Evolutionary conservation across 2,888 invertebrate genomes (phyloP).

Genomic region (Drosophila ochracea): DNA sequence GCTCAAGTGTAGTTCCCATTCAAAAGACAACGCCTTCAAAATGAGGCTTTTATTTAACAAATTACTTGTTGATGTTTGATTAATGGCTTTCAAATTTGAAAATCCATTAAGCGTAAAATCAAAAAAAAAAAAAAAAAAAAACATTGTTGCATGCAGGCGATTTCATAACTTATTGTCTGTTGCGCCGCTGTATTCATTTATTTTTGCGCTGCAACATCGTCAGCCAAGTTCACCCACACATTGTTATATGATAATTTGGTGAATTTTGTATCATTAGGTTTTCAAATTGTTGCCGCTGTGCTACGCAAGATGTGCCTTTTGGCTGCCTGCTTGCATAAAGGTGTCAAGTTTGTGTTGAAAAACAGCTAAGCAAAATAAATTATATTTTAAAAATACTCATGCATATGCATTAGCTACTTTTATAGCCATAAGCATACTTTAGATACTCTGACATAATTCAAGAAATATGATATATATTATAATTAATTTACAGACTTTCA

Average conservation of each 20-base stretch:
- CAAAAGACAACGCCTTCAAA: slow-evolving; percentile 45
- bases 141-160: slow-evolving; percentile 51
- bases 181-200: slow-evolving; percentile 14
- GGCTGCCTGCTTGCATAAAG: slow-evolving; percentile 45
- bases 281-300: slow-evolving; percentile 49
- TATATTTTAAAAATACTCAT: slow-evolving; percentile 19
- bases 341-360: slow-evolving; percentile 47
- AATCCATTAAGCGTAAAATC: slow-evolving; percentile 65
- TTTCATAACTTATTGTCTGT: slow-evolving; percentile 48
- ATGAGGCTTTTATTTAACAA: slow-evolving; percentile 28
- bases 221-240: slow-evolving; percentile 40
- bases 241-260: slow-evolving; percentile 39
- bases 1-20: slow-evolving; percentile 6
- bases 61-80: slow-evolving; percentile 45
- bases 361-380: slow-evolving; percentile 1
- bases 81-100: slow-evolving; percentile 43
- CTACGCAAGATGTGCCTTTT: slow-evolving; percentile 48
- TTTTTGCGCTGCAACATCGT: slow-evolving; percentile 7
- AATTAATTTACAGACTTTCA: neutral
- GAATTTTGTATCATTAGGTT: slow-evolving; percentile 43
- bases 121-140: slow-evolving; percentile 32
- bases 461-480: neutral
- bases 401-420: slow-evolving; percentile 48
- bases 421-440: neutral
- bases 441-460: slow-evolving; percentile 23